Conservation (phyloP, 2,797 vertebrate genomes). For the Onychomys torridus region DNA sequence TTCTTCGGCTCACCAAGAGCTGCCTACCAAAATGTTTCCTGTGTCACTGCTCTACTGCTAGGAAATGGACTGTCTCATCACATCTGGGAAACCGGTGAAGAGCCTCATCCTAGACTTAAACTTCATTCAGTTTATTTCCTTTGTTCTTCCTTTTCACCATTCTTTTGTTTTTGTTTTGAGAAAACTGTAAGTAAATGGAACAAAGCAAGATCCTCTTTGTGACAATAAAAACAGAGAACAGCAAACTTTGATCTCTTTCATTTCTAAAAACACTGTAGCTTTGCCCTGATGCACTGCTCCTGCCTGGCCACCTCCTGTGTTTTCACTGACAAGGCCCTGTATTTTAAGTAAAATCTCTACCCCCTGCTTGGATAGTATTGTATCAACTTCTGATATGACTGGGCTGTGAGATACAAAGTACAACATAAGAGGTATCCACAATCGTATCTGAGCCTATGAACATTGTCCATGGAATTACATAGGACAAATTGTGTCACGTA, state of each 20-base stretch:
- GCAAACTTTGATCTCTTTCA: constrained; percentile 51
- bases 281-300: neutral
- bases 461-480: neutral
- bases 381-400: constrained; percentile 8
- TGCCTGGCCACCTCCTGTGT: constrained; percentile 6
- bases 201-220: neutral
- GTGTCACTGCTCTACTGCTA: constrained; percentile 37
- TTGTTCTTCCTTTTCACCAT: neutral
- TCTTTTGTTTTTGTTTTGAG: constrained; percentile 28
- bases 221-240: constrained; percentile 43
- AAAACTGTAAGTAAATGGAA: constrained; percentile 38
- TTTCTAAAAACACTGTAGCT: constrained; percentile 63
- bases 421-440: neutral
- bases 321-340: constrained; percentile 34
- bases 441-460: constrained; percentile 54
- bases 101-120: neutral
- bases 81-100: constrained; percentile 43
- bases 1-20: constrained; percentile 56
- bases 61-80: neutral
- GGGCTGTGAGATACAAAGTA: neutral
- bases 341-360: constrained; percentile 70
- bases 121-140: constrained; percentile 26
- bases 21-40: constrained; percentile 55
- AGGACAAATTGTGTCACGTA: neutral
- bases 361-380: neutral